These are phyloP conservation scores for Cyprinella venusta DNA, from an alignment of 2,797 vertebrate species.

Conservation along the genomic window DNA sequence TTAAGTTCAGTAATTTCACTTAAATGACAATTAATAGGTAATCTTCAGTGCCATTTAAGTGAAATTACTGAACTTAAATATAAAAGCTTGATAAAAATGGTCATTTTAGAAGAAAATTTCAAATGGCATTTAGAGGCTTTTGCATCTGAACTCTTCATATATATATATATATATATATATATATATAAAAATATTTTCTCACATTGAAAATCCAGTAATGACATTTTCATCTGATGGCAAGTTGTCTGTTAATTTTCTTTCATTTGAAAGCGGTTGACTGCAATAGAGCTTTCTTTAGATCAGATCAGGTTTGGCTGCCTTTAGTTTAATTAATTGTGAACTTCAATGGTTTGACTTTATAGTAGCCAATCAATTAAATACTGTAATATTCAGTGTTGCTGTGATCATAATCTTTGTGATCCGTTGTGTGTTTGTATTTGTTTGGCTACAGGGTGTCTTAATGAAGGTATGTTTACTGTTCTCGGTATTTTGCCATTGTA, in stretches of 20 bases:
- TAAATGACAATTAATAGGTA: too few species aligned
- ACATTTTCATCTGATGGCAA: too few species aligned
- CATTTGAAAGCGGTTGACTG: not conserved
- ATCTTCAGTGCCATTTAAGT: too few species aligned
- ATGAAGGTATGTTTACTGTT: slow-evolving; percentile 9
- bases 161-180: too few species aligned
- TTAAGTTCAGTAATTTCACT: too few species aligned
- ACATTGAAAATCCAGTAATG: too few species aligned
- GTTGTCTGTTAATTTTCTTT: not conserved
- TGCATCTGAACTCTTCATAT: accelerated
- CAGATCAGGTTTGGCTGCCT: not conserved
- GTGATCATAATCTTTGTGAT: not conserved
- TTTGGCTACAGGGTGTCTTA: not conserved
- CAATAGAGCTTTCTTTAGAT: not conserved
- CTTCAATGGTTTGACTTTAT: not conserved
- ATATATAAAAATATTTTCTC: too few species aligned
- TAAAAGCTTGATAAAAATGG: too few species aligned
- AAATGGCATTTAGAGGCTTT: too few species aligned
- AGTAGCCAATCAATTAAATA: not conserved
- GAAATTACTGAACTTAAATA: too few species aligned
- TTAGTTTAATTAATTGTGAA: not conserved
- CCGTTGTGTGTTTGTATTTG: not conserved
- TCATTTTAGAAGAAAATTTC: too few species aligned
- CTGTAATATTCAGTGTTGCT: not conserved
- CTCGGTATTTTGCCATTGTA: slow-evolving; percentile 18